Percentiles rank a stretch among this genome's conserved stretches.
phyloP scores from a whole-genome alignment of 2,797 vertebrate genomes.

The Danio choprae region DNA sequence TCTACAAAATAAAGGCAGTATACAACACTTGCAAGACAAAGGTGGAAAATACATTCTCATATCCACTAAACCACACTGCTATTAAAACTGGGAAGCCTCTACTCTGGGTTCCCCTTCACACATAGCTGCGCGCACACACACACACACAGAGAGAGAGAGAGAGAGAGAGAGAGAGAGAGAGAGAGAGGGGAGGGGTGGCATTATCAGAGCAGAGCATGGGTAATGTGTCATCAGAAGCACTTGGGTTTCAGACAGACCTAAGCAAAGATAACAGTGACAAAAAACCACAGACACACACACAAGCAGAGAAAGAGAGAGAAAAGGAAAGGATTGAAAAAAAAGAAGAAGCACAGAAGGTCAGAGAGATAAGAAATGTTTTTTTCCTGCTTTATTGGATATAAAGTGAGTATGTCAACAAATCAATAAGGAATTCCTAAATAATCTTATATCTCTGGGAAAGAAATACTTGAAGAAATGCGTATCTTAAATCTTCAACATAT shows the following conservation, averaged over 20 bases:
- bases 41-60: constrained; percentile 54
- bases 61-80: constrained; percentile 52
- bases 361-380: constrained; percentile 53
- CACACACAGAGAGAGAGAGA: constrained; percentile 22
- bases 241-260: constrained; percentile 71
- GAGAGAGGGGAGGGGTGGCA: constrained; percentile 45
- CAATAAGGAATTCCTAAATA: neutral
- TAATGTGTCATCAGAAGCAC: constrained; percentile 75
- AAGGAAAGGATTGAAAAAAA: constrained; percentile 55
- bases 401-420: neutral
- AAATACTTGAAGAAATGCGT: neutral
- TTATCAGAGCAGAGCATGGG: constrained; percentile 77
- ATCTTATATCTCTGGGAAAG: neutral
- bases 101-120: constrained; percentile 57
- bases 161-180: neutral
- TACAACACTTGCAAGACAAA: constrained; percentile 38
- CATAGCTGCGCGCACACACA: constrained; percentile 42
- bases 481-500: too few species aligned
- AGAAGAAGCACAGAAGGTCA: constrained; percentile 50
- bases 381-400: constrained; percentile 20
- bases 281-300: constrained; percentile 73
- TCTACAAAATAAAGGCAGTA: too few species aligned
- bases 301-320: constrained; percentile 35
- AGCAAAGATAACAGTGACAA: constrained; percentile 61
- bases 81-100: constrained; percentile 60